These are phyloP conservation scores for Stenodema calcarata DNA, from an alignment of 2,888 invertebrate species.

Conservation along the genomic window DNA sequence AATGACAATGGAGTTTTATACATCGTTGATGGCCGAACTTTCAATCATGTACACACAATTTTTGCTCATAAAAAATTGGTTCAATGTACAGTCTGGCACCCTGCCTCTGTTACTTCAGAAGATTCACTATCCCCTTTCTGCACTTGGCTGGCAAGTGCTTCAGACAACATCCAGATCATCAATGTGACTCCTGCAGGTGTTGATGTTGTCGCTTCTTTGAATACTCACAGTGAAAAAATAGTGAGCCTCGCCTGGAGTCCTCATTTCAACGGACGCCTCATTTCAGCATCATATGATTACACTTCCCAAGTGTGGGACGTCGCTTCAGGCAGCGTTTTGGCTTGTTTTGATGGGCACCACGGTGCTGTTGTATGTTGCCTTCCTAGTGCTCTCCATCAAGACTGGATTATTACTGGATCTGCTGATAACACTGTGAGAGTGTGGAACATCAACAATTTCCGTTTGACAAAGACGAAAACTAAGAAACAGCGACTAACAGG, in stretches of 20 bases:
- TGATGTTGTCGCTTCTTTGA: constrained; percentile 57
- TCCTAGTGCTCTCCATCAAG: constrained; percentile 72
- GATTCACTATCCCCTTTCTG: constrained; percentile 66
- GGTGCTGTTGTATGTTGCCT: constrained; percentile 67
- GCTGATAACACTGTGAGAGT: constrained; percentile 71
- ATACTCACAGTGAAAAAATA: constrained; percentile 66
- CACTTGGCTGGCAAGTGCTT: constrained; percentile 72
- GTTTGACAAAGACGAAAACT: constrained; percentile 60
- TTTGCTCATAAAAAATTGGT: constrained; percentile 69
- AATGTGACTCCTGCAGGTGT: constrained; percentile 60
- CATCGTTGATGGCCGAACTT: constrained; percentile 57
- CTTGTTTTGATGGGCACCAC: constrained; percentile 68
- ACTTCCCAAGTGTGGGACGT: constrained; percentile 75
- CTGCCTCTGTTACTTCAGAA: constrained; percentile 68
- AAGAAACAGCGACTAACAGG: constrained; percentile 57
- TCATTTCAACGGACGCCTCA: constrained; percentile 69
- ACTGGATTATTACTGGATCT: constrained; percentile 71
- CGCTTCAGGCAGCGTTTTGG: constrained; percentile 64
- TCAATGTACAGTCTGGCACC: constrained; percentile 76
- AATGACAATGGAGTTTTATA: constrained; percentile 64
- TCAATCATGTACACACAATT: constrained; percentile 62
- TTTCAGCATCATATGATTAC: constrained; percentile 74
- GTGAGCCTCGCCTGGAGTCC: constrained; percentile 73
- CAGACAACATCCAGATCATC: constrained; percentile 65
- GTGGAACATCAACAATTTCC: constrained; percentile 68